Conservation (phyloP, 2,888 invertebrate species). For the Drosophila trichaetosa region DNA sequence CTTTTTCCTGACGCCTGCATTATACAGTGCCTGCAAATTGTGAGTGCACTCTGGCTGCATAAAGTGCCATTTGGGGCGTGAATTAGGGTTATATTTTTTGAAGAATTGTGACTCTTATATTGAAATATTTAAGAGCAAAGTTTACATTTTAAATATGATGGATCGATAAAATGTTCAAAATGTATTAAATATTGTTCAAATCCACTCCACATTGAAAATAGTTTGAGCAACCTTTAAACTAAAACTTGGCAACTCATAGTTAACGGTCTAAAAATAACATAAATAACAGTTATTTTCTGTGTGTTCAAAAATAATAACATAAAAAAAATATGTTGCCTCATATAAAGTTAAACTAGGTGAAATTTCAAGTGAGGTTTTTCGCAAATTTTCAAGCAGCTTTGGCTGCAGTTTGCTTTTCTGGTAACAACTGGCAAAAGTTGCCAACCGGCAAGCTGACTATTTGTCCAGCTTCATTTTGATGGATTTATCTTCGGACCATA, state of each 20-base stretch:
- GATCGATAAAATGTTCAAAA: neutral
- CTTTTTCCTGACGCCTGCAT: conserved; percentile 28
- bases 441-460: conserved; percentile 3
- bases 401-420: neutral
- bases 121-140: neutral
- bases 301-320: neutral
- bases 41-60: conserved; percentile 15
- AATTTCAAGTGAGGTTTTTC: neutral
- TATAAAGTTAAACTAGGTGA: neutral
- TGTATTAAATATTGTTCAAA: neutral
- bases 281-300: neutral
- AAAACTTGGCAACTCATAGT: neutral
- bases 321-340: neutral
- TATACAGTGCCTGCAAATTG: conserved; percentile 34
- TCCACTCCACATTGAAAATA: neutral
- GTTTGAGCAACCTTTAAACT: neutral
- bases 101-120: neutral
- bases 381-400: neutral
- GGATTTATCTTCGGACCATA: conserved; percentile 44
- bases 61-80: neutral
- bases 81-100: neutral
- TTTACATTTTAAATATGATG: neutral
- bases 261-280: neutral
- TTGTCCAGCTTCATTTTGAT: conserved; percentile 35
- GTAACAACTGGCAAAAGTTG: neutral